Evolutionary conservation across 2,888 invertebrate genomes (phyloP).

Genomic region (Liopterus haemorrhoidalis): DNA sequence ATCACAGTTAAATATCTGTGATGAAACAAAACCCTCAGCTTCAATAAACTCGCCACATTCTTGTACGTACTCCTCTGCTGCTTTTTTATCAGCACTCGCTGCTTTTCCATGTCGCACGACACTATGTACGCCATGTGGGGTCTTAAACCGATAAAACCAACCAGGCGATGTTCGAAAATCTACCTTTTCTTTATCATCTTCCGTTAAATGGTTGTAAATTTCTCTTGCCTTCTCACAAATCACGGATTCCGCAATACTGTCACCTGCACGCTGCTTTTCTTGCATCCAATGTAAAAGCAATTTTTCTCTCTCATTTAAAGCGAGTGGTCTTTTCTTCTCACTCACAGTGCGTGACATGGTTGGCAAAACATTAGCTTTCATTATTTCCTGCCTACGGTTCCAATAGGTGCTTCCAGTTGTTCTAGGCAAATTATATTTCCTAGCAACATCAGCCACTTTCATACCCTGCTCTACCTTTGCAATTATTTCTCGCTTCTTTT

Average conservation of each 20-base stretch:
- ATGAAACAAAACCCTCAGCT: conserved; percentile 22
- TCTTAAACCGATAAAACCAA: conserved; percentile 27
- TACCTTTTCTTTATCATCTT: conserved; percentile 24
- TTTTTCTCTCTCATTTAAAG: conserved; percentile 23
- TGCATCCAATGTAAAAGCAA: conserved; percentile 23
- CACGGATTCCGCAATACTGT: conserved; percentile 25
- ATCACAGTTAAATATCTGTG: conserved; percentile 23
- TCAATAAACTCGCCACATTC: conserved; percentile 20
- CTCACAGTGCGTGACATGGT: conserved; percentile 16
- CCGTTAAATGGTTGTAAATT: conserved; percentile 25
- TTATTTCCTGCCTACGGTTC: conserved; percentile 20
- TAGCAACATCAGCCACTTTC: conserved; percentile 20
- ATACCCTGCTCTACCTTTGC: conserved; percentile 4
- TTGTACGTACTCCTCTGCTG: conserved; percentile 20
- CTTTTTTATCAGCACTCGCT: conserved; percentile 20
- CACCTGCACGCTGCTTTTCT: conserved; percentile 28
- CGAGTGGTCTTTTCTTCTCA: conserved; percentile 22
- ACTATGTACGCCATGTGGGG: conserved; percentile 23
- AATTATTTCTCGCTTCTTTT: conserved; percentile 23
- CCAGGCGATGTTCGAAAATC: conserved; percentile 25
- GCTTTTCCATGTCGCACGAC: conserved; percentile 22
- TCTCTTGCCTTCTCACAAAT: conserved; percentile 23
- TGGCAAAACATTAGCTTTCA: conserved; percentile 19
- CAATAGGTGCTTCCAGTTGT: conserved; percentile 22
- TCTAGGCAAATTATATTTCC: conserved; percentile 20